Percentiles rank a stretch among this genome's conserved stretches.
Evolutionary conservation across 2,888 invertebrate genomes (phyloP).

Genomic region (Galerucella calmariensis): DNA sequence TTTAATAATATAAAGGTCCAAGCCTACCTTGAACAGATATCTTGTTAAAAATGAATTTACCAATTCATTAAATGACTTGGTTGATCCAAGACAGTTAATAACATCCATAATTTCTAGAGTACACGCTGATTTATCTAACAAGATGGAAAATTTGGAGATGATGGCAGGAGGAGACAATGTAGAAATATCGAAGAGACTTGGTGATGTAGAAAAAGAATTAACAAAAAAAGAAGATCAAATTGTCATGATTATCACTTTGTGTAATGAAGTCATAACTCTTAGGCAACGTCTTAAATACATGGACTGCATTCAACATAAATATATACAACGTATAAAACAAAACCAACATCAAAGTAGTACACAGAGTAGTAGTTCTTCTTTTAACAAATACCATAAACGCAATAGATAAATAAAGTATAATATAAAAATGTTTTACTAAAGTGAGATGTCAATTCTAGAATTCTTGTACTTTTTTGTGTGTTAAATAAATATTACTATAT

Average conservation of each 20-base stretch:
- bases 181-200: background rate
- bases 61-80: too few relatives aligned
- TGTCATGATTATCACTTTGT: background rate
- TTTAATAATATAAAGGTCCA: too few relatives aligned
- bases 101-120: background rate
- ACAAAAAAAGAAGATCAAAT: conserved; percentile 11
- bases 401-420: background rate
- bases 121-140: background rate
- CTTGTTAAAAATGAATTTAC: too few relatives aligned
- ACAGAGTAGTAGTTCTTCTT: background rate
- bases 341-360: background rate
- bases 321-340: background rate
- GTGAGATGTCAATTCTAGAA: background rate
- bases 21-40: too few relatives aligned
- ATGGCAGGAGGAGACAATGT: conserved; percentile 14
- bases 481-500: background rate
- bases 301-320: conserved; percentile 14
- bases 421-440: background rate
- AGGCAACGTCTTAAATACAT: background rate
- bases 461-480: background rate
- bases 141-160: background rate
- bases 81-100: background rate
- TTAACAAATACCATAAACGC: background rate
- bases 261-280: conserved; percentile 1
- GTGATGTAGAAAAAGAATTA: conserved; percentile 4